These are phyloP conservation scores for Tetramorium bicarinatum DNA, from an alignment of 2,888 invertebrate genomes.

Conservation along the genomic window DNA sequence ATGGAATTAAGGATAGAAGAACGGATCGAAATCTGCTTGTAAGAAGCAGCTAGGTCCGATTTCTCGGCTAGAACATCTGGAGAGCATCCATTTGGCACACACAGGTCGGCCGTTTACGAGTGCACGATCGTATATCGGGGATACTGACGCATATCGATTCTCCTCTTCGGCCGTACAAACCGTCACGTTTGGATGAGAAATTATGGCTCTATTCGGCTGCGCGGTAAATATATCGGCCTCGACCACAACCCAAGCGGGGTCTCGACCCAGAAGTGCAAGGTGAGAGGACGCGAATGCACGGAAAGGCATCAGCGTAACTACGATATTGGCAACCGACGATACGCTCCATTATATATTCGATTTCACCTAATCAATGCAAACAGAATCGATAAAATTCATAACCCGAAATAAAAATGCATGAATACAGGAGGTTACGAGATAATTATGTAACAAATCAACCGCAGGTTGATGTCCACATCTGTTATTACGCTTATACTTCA, in stretches of 20 bases:
- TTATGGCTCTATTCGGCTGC: background rate
- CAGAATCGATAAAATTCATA: background rate
- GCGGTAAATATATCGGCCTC: background rate
- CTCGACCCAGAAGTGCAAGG: conserved; percentile 29
- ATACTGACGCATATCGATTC: conserved; percentile 1
- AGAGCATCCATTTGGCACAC: conserved; percentile 44
- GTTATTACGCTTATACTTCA: background rate
- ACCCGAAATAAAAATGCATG: background rate
- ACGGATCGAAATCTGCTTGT: conserved; percentile 29
- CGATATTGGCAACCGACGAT: background rate
- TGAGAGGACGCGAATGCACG: conserved; percentile 15
- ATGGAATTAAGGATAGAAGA: conserved; percentile 38
- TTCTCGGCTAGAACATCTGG: conserved; percentile 52
- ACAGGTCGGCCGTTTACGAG: conserved; percentile 18
- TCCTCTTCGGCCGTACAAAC: background rate
- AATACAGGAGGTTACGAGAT: background rate
- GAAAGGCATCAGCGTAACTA: conserved; percentile 38
- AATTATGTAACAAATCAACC: background rate
- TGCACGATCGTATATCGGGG: conserved; percentile 17
- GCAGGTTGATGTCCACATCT: too few species aligned
- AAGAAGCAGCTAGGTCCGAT: conserved; percentile 38
- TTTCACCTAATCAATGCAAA: background rate
- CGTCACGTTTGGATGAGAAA: conserved; percentile 21
- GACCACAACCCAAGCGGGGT: background rate
- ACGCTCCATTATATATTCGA: background rate